Percentiles rank a stretch among this genome's conserved stretches.
These are phyloP conservation scores for Lineus longissimus DNA, from an alignment of 1,140 invertebrate species.

Conservation along the genomic window DNA sequence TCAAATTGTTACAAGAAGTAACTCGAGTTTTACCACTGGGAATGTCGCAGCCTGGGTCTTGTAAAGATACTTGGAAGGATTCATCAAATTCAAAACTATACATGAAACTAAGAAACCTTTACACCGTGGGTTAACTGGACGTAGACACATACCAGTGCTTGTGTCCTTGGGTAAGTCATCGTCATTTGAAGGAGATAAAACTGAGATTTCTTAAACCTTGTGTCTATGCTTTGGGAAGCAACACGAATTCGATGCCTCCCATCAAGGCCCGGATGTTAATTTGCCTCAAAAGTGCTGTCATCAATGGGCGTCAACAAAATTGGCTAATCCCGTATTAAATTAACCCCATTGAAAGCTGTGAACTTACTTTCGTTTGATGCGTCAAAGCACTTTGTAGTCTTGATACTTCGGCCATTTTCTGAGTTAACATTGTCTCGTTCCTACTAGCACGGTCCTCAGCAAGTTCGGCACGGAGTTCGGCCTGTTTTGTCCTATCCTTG, in stretches of 20 bases:
- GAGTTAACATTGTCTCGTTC: constrained; percentile 27
- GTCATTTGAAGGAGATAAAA: too few relatives aligned
- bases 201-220: too few relatives aligned
- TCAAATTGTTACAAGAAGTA: neutral
- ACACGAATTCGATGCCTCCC: too few relatives aligned
- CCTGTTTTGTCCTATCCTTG: constrained; percentile 26
- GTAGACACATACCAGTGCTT: neutral
- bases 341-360: too few relatives aligned
- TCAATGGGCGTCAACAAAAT: too few relatives aligned
- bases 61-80: neutral
- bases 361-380: constrained; percentile 39
- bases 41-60: neutral
- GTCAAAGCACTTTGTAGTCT: constrained; percentile 39
- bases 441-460: constrained; percentile 28
- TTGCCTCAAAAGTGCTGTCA: too few relatives aligned
- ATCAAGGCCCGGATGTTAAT: too few relatives aligned
- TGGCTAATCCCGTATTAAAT: too few relatives aligned
- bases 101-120: neutral
- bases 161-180: too few relatives aligned
- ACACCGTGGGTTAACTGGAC: neutral
- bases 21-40: neutral
- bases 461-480: constrained; percentile 22
- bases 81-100: neutral
- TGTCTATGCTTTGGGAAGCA: too few relatives aligned
- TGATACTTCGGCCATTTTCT: constrained; percentile 41